Conservation (phyloP, 2,113 vertebrate genomes). For the Morone saxatilis region DNA sequence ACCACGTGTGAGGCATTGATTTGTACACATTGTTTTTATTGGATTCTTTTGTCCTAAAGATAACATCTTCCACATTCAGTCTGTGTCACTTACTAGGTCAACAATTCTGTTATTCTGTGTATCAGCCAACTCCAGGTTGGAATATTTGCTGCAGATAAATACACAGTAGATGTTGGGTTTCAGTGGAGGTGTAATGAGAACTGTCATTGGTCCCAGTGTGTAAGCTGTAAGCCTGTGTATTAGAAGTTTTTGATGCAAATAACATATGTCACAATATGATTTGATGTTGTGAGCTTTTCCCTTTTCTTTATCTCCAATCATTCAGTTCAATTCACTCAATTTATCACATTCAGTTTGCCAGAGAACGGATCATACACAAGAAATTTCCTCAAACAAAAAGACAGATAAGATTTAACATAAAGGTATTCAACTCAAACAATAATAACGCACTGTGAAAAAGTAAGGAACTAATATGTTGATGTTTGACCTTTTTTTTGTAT, state of each 20-base stretch:
- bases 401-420: not conserved
- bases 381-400: not conserved
- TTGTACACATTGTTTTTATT: conserved; percentile 1
- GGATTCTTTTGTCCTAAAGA: not conserved
- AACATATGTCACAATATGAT: conserved; percentile 25
- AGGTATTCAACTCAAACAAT: not conserved
- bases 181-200: conserved; percentile 35
- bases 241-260: conserved; percentile 28
- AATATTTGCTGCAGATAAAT: conserved; percentile 43
- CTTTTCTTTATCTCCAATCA: not conserved
- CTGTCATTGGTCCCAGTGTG: conserved; percentile 30
- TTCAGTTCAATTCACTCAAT: not conserved
- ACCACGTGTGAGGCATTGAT: not conserved
- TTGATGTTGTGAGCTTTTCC: not conserved
- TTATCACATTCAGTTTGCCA: conserved; percentile 1
- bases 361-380: not conserved
- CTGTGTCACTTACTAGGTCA: conserved; percentile 17
- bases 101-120: conserved; percentile 12
- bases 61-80: conserved; percentile 17
- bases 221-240: not conserved
- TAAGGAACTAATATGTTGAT: conserved; percentile 13
- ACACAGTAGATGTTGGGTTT: conserved; percentile 23
- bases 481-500: conserved; percentile 34
- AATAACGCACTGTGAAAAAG: not conserved
- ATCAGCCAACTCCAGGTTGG: conserved; percentile 13